Conservation (phyloP, 2,888 invertebrate species). For the Caenorhabditis sp. region DNA sequence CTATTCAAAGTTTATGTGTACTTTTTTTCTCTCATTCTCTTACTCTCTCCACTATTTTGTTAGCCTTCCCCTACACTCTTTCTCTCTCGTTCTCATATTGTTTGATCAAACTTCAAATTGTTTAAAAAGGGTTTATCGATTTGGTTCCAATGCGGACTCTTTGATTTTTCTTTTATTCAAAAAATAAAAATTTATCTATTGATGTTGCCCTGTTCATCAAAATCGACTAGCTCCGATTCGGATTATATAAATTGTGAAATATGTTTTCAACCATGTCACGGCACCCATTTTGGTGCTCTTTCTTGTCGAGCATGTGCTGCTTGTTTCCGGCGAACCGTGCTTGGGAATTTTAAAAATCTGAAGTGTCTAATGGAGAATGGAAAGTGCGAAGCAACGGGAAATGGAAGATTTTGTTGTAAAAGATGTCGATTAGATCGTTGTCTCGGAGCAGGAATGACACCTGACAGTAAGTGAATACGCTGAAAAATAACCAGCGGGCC, state of each 20-base stretch:
- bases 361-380: not conserved
- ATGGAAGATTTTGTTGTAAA: conserved; percentile 8
- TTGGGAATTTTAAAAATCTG: not conserved
- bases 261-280: conserved; percentile 36
- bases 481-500: too few species aligned
- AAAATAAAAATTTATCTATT: not conserved
- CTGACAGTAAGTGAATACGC: not conserved
- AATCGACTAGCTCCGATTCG: not conserved
- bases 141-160: not conserved
- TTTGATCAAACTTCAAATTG: too few species aligned
- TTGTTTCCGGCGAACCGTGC: conserved; percentile 12
- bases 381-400: not conserved
- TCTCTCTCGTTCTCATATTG: too few species aligned
- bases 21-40: too few species aligned
- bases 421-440: conserved; percentile 8
- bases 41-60: too few species aligned
- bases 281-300: conserved; percentile 46
- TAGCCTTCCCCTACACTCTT: too few species aligned
- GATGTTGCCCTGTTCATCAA: not conserved
- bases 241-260: conserved; percentile 24
- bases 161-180: not conserved
- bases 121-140: too few species aligned
- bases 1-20: too few species aligned
- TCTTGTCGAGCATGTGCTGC: conserved; percentile 51
- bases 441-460: not conserved